Evolutionary conservation across 53 echinoderm and acorn worm species (phyloP).

Genomic region (Temnopleurus reevesii): DNA sequence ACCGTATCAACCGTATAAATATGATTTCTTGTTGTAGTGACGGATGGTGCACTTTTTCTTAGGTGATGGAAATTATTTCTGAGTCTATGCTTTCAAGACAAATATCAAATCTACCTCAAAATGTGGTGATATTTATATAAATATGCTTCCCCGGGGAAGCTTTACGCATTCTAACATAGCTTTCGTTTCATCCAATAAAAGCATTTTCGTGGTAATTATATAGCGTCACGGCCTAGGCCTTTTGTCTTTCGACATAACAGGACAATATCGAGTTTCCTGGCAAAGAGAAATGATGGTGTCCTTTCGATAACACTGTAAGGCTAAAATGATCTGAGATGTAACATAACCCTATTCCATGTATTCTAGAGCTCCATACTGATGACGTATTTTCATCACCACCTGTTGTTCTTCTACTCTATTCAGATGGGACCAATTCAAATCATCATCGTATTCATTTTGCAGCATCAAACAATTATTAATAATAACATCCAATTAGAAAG

Average conservation of each 20-base stretch:
- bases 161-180: not conserved
- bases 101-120: not conserved
- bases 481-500: too few relatives aligned
- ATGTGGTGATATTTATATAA: not conserved
- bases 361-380: not conserved
- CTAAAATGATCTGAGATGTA: not conserved
- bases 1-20: too few relatives aligned
- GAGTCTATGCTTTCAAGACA: not conserved
- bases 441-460: too few relatives aligned
- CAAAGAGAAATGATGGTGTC: not conserved
- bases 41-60: not conserved
- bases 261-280: not conserved
- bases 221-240: not conserved
- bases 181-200: slow-evolving; percentile 9
- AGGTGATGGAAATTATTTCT: not conserved
- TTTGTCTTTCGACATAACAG: not conserved
- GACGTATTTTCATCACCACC: not conserved
- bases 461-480: too few relatives aligned
- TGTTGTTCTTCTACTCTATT: not conserved
- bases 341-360: not conserved
- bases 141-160: not conserved
- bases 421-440: too few relatives aligned
- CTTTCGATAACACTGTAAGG: not conserved
- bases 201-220: slow-evolving; percentile 4
- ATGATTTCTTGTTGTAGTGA: too few relatives aligned